phyloP scores from a whole-genome alignment of 2,113 vertebrate genomes.

The Barbus barbus region DNA sequence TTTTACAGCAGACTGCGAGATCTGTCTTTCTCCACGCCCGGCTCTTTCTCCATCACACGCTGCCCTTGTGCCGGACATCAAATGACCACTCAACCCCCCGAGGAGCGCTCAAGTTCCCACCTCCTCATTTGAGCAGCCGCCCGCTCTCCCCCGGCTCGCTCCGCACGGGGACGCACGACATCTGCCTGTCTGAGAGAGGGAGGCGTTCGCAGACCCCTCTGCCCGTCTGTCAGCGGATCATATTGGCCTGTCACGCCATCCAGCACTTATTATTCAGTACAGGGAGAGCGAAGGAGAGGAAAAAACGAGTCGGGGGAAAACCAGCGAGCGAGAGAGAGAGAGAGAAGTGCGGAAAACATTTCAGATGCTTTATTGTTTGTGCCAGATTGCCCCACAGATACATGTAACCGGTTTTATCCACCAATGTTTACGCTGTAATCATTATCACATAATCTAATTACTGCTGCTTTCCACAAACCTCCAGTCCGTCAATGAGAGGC shows the following conservation, averaged over 20 bases:
- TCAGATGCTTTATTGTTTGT: constrained; percentile 72
- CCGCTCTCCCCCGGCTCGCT: constrained; percentile 78
- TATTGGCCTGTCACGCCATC: constrained; percentile 70
- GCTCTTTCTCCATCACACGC: too few relatives aligned
- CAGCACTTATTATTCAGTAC: constrained; percentile 72
- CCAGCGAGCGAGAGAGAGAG: constrained; percentile 11
- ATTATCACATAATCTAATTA: constrained; percentile 76
- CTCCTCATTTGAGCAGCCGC: constrained; percentile 90
- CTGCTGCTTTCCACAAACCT: constrained; percentile 64
- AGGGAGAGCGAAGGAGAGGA: constrained; percentile 9
- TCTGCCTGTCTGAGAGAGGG: constrained; percentile 90
- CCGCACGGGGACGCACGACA: constrained; percentile 88
- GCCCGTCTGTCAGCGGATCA: constrained; percentile 78
- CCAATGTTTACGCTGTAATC: constrained; percentile 70
- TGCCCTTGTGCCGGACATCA: constrained; percentile 88
- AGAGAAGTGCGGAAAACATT: constrained; percentile 25
- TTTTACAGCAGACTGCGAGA: constrained; percentile 75
- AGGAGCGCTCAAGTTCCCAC: constrained; percentile 94
- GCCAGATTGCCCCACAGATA: constrained; percentile 62
- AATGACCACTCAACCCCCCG: constrained; percentile 94
- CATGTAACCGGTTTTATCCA: constrained; percentile 60
- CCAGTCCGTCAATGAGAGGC: constrained; percentile 66
- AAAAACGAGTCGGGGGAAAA: constrained; percentile 13
- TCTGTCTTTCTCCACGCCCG: constrained; percentile 71
- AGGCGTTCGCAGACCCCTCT: constrained; percentile 64